Conservation (phyloP, 2,888 invertebrate genomes). For the Xestia rhomboidea region DNA sequence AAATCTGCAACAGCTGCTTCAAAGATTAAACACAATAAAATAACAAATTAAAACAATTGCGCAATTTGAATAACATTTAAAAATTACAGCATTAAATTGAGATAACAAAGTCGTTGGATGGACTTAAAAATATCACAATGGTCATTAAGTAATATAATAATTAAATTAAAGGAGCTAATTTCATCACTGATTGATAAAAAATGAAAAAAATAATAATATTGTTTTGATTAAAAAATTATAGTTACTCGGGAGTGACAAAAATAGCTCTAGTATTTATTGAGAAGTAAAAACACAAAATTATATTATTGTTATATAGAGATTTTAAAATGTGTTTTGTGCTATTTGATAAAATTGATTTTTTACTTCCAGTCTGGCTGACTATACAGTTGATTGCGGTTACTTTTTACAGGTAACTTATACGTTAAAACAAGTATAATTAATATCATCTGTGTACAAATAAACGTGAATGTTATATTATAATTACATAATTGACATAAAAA, state of each 20-base stretch:
- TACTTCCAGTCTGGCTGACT: slow-evolving; percentile 13
- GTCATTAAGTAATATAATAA: slow-evolving; percentile 52
- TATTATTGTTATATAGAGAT: background rate
- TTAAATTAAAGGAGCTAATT: slow-evolving; percentile 18
- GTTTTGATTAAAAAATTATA: background rate
- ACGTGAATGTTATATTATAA: background rate
- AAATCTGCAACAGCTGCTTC: slow-evolving; percentile 23
- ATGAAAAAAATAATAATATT: too few species aligned
- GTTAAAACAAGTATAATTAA: slow-evolving; percentile 13
- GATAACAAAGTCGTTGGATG: slow-evolving; percentile 76
- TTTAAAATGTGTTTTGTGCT: background rate
- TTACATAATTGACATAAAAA: slow-evolving; percentile 17
- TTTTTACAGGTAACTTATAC: slow-evolving; percentile 26
- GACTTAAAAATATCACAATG: slow-evolving; percentile 78
- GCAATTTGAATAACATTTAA: slow-evolving; percentile 61
- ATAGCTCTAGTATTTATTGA: background rate
- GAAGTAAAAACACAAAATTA: slow-evolving; percentile 35
- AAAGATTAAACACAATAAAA: slow-evolving; percentile 41
- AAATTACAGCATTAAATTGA: slow-evolving; percentile 66
- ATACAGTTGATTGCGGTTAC: slow-evolving; percentile 23
- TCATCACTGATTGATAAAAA: slow-evolving; percentile 6
- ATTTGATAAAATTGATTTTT: slow-evolving; percentile 8
- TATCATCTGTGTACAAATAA: slow-evolving; percentile 46
- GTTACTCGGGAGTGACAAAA: background rate
- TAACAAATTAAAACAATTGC: slow-evolving; percentile 60